Base-by-base conservation (phyloP, 2,888 invertebrate species). In the Drosophila acutilabella region DNA sequence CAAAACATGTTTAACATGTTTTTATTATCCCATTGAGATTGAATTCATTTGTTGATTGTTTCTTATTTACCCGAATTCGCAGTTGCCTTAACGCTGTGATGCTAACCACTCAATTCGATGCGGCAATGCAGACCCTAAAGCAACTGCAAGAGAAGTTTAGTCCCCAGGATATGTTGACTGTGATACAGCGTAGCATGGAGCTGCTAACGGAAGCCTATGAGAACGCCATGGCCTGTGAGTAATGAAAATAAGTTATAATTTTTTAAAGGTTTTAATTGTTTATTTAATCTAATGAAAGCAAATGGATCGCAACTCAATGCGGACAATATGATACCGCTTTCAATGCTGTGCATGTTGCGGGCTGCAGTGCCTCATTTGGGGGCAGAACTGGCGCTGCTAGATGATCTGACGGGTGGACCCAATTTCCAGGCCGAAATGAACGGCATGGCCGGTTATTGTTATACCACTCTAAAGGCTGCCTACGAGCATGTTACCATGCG, bases 291-390 rank as follows among this genome's bases (percentile, higher is more conserved):
- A 1, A 33, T 38, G 2, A n/a, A 59, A 91, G 92, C 85, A 51
- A 89, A 82, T 54, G 64, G 90, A 61, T 81, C 86, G 54, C 89
- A 89, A 76, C 78, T 92, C 26, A 90, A 87, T 60, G 92, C 92
- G 18, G 92, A 93, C 53, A 89, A 89, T 56, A 91, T 93, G 80
- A 91, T 93, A 80, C 92, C 92, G n/a, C 81, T 93, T 7, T 91
- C 91, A 1, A 88, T 92, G 69, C 90, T 92, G 70, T 68, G 91
- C 56, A 89, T 92, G 73, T 71, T 92, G 57, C 92, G 92, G 50
- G 91, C 92, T 0, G 90, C 88, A 45, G 92, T 93, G 44, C 92
- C 92, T 36, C 92, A 92, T 77, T 84, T 93, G 50, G 92, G 92
- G 6, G 92, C 92, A 4, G 92, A 93, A 72, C 65, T 93, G 64